These are phyloP conservation scores for Helicoverpa assulta DNA, from an alignment of 2,888 invertebrate species.

Conservation along the genomic window DNA sequence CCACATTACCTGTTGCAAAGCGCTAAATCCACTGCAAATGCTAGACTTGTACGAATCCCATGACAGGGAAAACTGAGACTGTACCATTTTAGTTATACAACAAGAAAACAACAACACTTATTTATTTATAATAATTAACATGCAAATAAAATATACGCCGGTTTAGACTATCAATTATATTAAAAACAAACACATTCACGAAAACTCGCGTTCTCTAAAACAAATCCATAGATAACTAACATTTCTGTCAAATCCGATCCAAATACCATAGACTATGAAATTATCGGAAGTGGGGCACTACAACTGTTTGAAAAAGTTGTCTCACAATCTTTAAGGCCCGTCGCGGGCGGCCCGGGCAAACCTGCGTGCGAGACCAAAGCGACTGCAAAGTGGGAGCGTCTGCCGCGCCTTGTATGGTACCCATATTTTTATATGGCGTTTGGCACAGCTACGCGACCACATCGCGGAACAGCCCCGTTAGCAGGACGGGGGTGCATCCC, in stretches of 20 bases:
- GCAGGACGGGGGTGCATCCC: no score
- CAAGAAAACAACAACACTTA: not conserved
- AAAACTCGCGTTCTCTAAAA: no score
- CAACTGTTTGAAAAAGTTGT: no score
- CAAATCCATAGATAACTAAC: no score
- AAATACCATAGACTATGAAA: no score
- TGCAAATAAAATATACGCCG: not conserved
- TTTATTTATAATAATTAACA: not conserved
- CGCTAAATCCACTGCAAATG: conserved; percentile 83
- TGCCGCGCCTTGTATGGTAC: not conserved
- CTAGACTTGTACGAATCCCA: conserved; percentile 85
- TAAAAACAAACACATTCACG: no score
- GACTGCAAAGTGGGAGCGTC: not conserved
- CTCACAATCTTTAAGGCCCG: no score
- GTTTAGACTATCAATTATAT: not conserved
- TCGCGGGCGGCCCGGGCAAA: no score
- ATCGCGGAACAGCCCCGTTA: not conserved
- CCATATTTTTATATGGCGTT: not conserved
- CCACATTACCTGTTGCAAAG: conserved; percentile 82
- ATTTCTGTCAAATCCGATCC: no score
- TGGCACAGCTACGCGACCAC: not conserved
- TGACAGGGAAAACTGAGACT: conserved; percentile 80
- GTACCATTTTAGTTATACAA: conserved; percentile 69
- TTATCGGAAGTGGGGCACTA: no score
- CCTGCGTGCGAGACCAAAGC: not conserved